Evolutionary conservation across 2,113 vertebrate species (phyloP), one percentile per base, ranked within the genome.

Genomic region (Megaceryle torquata): DNA sequence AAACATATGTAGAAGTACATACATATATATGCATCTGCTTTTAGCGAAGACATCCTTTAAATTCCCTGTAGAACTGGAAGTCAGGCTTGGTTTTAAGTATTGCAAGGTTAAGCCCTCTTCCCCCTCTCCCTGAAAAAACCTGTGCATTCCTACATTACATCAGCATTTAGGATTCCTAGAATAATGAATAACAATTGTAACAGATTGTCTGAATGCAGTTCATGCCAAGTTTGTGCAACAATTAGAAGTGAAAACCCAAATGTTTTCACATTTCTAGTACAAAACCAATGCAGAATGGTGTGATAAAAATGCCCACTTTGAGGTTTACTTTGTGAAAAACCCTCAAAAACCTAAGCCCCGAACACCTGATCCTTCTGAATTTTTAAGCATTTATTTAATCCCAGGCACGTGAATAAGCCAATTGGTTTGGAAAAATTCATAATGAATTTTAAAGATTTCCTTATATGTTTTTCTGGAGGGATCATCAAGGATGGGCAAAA

Each of bases 231-330:
- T 92, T 28, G 1, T 91, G 51, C 39, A 93, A 83, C 51, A 92
- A 93, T 92, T 92, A 91, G 33, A 89, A 84, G 51, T 72, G 88
- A 61, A 96, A 97, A 93, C 13, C 86, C 81, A 97, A 96, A 96
- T 53, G 29, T 75, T 94, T 97, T 97, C 75, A 57, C 59, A 90
- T 95, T 96, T 96, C 86, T 92, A 86, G 82, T 13, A 72, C 16
- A 22, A 78, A 91, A 94, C 63, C 56, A 67, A 65, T 85, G 70
- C n/a, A 88, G 84, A 94, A 80, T 86, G 33, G 59, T 84, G 77
- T 41, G 72, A 96, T 41, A 80, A 71, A 80, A 77, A 6, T 43
- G 17, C 1, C n/a, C 9, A 15, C 6, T 85, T 72, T 44, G 25
- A 80, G 16, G 10, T 63, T 82, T 31, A 4, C 13, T 78, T 94